These are phyloP conservation scores for Drosophila rhopaloa DNA, from an alignment of 1,140 invertebrate species.

Conservation along the genomic window DNA sequence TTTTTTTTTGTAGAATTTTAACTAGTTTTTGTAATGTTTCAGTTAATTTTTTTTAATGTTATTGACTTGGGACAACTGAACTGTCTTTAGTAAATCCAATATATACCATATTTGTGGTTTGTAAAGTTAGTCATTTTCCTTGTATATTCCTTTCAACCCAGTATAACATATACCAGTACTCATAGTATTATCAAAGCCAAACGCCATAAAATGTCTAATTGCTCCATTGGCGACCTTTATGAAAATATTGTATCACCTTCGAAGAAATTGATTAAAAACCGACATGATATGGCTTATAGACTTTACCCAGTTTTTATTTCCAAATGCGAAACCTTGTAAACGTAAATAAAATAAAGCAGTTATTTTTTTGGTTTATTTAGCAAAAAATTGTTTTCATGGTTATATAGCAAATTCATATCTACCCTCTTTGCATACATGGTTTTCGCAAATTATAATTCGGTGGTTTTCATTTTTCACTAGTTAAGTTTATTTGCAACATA, in stretches of 20 bases:
- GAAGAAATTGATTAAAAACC: constrained; percentile 6
- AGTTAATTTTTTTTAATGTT: neutral
- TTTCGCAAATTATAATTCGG: neutral
- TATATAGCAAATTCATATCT: neutral
- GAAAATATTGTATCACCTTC: neutral
- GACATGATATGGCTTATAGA: constrained; percentile 11
- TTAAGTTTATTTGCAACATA: neutral
- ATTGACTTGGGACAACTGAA: neutral
- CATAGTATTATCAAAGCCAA: constrained; percentile 14
- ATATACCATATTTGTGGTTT: neutral
- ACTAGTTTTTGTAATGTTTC: neutral
- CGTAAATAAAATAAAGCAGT: neutral
- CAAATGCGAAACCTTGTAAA: neutral
- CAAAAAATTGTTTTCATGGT: neutral
- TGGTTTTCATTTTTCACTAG: neutral
- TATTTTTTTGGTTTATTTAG: neutral
- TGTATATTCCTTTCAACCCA: constrained; percentile 1
- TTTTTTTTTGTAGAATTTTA: neutral
- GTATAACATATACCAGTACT: neutral
- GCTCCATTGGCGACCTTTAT: neutral
- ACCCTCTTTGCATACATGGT: neutral
- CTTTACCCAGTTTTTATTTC: constrained; percentile 3
- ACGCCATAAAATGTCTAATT: constrained; percentile 1
- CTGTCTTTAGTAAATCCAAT: neutral
- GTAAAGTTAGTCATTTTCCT: neutral